Percentiles rank a stretch among this genome's conserved stretches.
These are phyloP conservation scores for Mesocricetus auratus DNA, from an alignment of 2,113 vertebrate species.

Conservation along the genomic window DNA sequence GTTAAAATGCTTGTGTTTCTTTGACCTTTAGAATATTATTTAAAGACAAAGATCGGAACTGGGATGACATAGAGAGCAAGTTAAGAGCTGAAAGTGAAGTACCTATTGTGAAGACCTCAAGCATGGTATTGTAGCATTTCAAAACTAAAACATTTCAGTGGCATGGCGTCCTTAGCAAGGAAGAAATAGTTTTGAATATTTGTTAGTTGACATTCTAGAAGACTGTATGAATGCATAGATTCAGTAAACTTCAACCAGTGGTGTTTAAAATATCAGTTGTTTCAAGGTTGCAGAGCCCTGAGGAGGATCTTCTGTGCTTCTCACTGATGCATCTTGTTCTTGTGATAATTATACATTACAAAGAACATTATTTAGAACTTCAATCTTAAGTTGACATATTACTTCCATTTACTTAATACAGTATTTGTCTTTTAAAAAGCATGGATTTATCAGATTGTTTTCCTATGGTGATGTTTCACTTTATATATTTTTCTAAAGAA, in stretches of 20 bases:
- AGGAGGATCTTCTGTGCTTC: not conserved
- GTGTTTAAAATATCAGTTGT: conserved; percentile 42
- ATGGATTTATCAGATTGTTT: not conserved
- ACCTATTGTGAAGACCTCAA: conserved; percentile 97
- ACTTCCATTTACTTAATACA: conserved; percentile 33
- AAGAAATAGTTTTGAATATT: conserved; percentile 32
- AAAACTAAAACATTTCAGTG: not conserved
- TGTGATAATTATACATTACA: not conserved
- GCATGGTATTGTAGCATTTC: conserved; percentile 91
- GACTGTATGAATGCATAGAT: not conserved
- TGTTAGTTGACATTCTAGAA: not conserved
- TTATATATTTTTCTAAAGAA: conserved; percentile 12
- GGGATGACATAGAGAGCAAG: conserved; percentile 98
- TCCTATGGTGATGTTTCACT: not conserved
- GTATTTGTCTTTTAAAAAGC: not conserved
- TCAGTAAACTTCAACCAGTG: not conserved
- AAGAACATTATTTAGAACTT: conserved; percentile 37
- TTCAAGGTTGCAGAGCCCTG: not conserved
- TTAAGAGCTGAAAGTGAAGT: conserved; percentile 95
- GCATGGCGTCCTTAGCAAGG: not conserved
- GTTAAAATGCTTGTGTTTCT: conserved; percentile 63
- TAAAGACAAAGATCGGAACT: conserved; percentile 98
- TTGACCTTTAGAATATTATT: conserved; percentile 94
- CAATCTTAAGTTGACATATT: not conserved
- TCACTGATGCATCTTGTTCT: not conserved